A percentile compares a stretch with the other conserved stretches of the same genome.
Evolutionary conservation across 2,113 vertebrate genomes (phyloP).

Genomic region (Eolophus roseicapilla): DNA sequence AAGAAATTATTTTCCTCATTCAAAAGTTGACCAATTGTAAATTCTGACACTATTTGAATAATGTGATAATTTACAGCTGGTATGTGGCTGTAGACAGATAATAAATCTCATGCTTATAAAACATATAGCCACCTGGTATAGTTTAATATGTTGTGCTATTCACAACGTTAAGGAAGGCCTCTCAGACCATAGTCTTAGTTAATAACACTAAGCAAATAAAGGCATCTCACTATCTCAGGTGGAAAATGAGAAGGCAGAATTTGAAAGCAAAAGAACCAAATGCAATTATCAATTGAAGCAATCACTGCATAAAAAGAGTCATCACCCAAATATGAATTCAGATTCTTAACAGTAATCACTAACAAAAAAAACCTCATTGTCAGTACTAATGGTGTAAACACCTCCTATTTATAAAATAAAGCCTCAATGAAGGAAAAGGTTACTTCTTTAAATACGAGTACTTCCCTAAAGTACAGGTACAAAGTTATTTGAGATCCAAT

Average conservation of each 20-base stretch:
- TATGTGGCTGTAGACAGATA: background rate
- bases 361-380: background rate
- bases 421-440: background rate
- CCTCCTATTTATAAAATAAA: background rate
- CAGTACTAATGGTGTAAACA: background rate
- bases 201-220: background rate
- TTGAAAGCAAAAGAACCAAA: background rate
- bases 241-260: background rate
- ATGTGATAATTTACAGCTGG: background rate
- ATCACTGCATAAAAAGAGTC: background rate
- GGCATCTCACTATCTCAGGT: background rate
- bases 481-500: background rate
- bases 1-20: background rate
- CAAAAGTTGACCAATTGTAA: background rate
- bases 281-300: background rate
- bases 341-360: background rate
- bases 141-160: background rate
- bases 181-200: background rate
- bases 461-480: background rate
- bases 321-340: background rate
- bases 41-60: background rate
- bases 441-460: background rate
- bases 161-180: background rate
- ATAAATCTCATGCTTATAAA: background rate
- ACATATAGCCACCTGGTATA: background rate